A percentile compares a stretch with the other conserved stretches of the same genome.
Evolutionary conservation across 2,113 vertebrate genomes (phyloP).

Genomic region (Phodopus roborovskii): DNA sequence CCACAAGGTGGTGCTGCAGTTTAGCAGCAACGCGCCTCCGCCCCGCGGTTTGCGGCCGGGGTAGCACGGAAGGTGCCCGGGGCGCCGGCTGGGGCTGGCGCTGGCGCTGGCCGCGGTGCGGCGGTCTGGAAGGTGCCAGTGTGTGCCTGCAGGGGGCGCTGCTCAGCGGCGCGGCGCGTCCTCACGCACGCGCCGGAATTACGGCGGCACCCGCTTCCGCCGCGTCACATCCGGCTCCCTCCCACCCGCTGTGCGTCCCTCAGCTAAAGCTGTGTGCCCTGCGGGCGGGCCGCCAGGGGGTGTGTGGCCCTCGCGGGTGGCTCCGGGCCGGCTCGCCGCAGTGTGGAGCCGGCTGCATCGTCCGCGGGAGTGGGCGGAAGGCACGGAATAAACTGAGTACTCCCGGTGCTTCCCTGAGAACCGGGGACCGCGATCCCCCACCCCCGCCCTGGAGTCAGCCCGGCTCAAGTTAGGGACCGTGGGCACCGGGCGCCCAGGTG

Average conservation of each 20-base stretch:
- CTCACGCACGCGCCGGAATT: neutral
- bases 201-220: too few relatives aligned
- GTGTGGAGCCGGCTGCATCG: neutral
- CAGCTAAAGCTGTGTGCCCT: fast-evolving
- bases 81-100: too few relatives aligned
- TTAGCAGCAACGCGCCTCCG: too few relatives aligned
- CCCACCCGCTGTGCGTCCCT: too few relatives aligned
- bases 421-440: neutral
- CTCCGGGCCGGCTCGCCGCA: neutral
- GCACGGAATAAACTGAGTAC: neutral
- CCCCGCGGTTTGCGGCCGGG: neutral
- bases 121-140: neutral
- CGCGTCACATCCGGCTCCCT: neutral
- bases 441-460: neutral
- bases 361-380: neutral
- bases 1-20: neutral
- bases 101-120: neutral
- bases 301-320: too few relatives aligned
- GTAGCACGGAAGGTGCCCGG: neutral
- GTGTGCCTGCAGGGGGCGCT: neutral
- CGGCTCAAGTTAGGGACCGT: neutral
- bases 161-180: too few relatives aligned
- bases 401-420: neutral
- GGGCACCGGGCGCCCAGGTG: neutral
- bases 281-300: neutral